Base-by-base conservation (phyloP, 2,888 invertebrate species). In the Seira ritae region DNA sequence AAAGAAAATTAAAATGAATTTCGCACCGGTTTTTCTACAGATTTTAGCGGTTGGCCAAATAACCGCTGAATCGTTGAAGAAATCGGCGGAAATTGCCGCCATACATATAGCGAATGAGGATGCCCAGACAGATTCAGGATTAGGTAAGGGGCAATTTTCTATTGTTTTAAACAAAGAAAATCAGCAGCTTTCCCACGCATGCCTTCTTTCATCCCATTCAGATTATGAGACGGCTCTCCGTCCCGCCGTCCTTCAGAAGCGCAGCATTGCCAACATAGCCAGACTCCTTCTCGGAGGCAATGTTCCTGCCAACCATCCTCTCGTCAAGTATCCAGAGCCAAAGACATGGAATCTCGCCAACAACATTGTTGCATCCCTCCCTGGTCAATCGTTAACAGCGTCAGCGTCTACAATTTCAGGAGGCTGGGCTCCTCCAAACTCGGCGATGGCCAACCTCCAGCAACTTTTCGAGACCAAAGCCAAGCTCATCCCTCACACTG, bases 261-360 rank as follows among this genome's bases (percentile, higher is more conserved):
- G 89, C 22, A 88, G 88, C 70, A 87, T 89, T 15, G 85, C 84
- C 10, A 89, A 87, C 72, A 87, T 89, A 46, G 87, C 88, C 0
- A 77, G 88, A 60, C 86, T 89, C n/a, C 82, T 89, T 10, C 85
- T 89, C 19, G 89, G 89, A 84, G 89, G 88, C 8, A 89, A 88
- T 70, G 89, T 88, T 0, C 89, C 89, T 1, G 86, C 88, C 73
- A 88, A 89, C 62, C 89, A 89, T 80, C 89, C 89, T 0, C 78
- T 89, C 10, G 89, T 89, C 4, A 86, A 88, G 68, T 86, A 86
- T 20, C 84, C 86, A 0, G 88, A 89, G 42, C 85, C 86, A 24
- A 88, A 88, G 72, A 42, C 82, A 23, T 84, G 84, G 68, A 84
- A 85, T 42, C 71, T 87, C 0, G 86, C 85, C 10, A 80, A 62